Evolutionary conservation across 1,140 invertebrate species (phyloP).

Genomic region (Drosophila elegans): DNA sequence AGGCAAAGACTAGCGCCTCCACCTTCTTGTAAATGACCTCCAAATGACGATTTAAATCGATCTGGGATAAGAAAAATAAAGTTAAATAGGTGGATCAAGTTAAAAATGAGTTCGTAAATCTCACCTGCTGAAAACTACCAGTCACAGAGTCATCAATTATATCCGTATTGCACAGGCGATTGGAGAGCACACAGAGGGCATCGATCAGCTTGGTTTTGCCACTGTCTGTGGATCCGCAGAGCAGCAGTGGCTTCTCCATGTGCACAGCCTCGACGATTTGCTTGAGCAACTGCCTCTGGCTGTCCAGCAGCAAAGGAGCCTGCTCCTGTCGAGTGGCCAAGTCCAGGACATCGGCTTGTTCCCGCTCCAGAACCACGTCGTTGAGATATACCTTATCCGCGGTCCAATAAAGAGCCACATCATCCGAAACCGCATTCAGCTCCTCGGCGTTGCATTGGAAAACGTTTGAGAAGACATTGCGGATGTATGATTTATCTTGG

Average conservation of each 20-base stretch:
- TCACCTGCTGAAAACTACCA: constrained; percentile 83
- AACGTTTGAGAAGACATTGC: constrained; percentile 64
- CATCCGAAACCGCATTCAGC: constrained; percentile 68
- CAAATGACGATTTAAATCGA: constrained; percentile 89
- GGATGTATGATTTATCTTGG: constrained; percentile 74
- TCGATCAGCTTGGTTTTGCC: constrained; percentile 84
- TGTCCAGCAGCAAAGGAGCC: constrained; percentile 61
- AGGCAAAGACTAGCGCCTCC: constrained; percentile 80
- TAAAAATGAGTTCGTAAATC: neutral
- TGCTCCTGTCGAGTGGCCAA: constrained; percentile 35
- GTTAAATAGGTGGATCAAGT: constrained; percentile 86
- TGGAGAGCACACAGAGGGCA: constrained; percentile 70
- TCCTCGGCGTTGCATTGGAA: constrained; percentile 74
- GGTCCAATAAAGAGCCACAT: constrained; percentile 82
- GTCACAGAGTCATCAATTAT: constrained; percentile 84
- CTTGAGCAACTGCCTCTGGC: constrained; percentile 74
- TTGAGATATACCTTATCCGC: constrained; percentile 74
- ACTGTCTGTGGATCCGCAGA: constrained; percentile 78
- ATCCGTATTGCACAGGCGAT: constrained; percentile 75
- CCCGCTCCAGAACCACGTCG: constrained; percentile 69
- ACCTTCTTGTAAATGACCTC: constrained; percentile 86
- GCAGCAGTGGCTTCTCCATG: constrained; percentile 77
- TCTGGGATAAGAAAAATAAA: constrained; percentile 85
- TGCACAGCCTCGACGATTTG: constrained; percentile 79
- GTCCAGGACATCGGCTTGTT: constrained; percentile 19